Percentiles rank a stretch among this genome's conserved stretches.
Evolutionary conservation across 2,113 vertebrate genomes (phyloP).

Genomic region (Hippolais icterina): DNA sequence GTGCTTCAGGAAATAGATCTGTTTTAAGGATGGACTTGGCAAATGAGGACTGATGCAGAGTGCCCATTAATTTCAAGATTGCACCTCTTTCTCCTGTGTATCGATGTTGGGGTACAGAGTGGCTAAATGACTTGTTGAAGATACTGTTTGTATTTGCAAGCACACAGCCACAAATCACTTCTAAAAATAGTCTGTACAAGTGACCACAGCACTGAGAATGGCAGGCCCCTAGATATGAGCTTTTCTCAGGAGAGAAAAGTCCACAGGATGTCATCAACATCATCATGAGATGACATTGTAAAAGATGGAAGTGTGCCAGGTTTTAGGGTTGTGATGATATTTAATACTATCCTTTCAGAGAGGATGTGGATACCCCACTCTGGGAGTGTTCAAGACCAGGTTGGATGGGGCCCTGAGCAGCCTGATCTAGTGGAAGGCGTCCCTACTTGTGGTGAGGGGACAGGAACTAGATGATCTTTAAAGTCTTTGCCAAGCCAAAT

Average conservation of each 20-base stretch:
- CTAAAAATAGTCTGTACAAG: background rate
- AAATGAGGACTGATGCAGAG: background rate
- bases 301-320: background rate
- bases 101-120: background rate
- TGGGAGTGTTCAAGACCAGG: background rate
- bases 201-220: background rate
- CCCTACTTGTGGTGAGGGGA: background rate
- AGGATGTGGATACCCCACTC: background rate
- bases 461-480: background rate
- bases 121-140: background rate
- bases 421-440: background rate
- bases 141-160: background rate
- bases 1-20: background rate
- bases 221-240: background rate
- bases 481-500: background rate
- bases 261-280: background rate
- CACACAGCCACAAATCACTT: background rate
- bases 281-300: background rate
- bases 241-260: background rate
- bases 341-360: background rate
- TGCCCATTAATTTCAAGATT: background rate
- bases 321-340: background rate
- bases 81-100: background rate
- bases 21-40: background rate
- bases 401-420: background rate